These are phyloP conservation scores for Trichoplusia ni DNA, from an alignment of 1,140 invertebrate genomes.

Conservation along the genomic window DNA sequence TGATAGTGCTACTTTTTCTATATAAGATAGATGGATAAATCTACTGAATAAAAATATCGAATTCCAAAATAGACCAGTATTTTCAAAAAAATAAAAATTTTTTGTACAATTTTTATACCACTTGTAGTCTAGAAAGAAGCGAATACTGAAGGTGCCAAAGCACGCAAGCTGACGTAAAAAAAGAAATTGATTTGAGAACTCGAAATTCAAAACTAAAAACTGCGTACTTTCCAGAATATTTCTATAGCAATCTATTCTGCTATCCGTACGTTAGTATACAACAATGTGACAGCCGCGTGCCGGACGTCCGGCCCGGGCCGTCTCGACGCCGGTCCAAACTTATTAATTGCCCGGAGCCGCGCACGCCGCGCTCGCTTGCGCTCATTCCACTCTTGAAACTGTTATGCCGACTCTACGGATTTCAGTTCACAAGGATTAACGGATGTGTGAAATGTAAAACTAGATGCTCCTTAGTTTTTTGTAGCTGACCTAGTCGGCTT, in stretches of 20 bases:
- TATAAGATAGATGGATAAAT: too few relatives aligned
- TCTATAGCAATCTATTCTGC: constrained; percentile 16
- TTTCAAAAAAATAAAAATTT: too few relatives aligned
- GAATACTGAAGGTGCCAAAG: too few relatives aligned
- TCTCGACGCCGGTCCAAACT: constrained; percentile 53
- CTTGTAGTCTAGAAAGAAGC: too few relatives aligned
- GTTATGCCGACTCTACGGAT: constrained; percentile 3
- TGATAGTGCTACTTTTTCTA: too few relatives aligned
- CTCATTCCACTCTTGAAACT: constrained; percentile 24
- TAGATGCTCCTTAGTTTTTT: too few relatives aligned
- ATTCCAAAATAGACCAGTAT: too few relatives aligned
- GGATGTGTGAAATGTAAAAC: not conserved
- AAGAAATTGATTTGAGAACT: too few relatives aligned
- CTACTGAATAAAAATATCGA: too few relatives aligned
- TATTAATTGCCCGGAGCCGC: constrained; percentile 59
- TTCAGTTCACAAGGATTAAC: constrained; percentile 13
- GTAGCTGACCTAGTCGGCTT: too few relatives aligned
- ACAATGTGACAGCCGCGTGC: constrained; percentile 36
- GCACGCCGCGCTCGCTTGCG: constrained; percentile 17
- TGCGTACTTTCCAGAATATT: constrained; percentile 16
- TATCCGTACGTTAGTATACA: constrained; percentile 21
- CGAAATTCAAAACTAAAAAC: not conserved
- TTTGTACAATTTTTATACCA: too few relatives aligned
- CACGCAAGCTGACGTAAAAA: too few relatives aligned
- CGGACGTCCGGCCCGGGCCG: constrained; percentile 50